Evolutionary conservation across 2,797 vertebrate genomes (phyloP).

Genomic region (Anabacerthia variegaticeps): DNA sequence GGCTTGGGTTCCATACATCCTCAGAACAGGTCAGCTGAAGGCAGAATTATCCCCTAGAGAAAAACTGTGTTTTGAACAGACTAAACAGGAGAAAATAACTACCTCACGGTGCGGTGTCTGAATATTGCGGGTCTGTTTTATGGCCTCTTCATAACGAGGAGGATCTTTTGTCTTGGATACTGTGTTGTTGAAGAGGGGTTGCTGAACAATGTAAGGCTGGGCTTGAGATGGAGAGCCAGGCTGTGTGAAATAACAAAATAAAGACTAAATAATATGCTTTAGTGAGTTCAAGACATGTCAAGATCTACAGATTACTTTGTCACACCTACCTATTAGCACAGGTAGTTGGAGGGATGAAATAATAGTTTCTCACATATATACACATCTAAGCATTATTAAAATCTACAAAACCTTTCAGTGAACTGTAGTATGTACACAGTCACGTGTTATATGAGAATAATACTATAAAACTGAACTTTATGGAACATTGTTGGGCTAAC

Average conservation of each 20-base stretch:
- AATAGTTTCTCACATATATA: neutral
- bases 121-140: conserved; percentile 89
- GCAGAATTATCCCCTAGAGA: neutral
- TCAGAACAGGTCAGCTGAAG: neutral
- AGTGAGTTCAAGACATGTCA: neutral
- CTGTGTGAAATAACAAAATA: conserved; percentile 66
- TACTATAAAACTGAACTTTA: neutral
- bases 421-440: neutral
- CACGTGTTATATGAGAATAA: neutral
- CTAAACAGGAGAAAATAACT: neutral
- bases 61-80: neutral
- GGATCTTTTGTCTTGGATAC: conserved; percentile 89
- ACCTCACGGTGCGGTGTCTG: conserved; percentile 78
- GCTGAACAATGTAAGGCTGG: conserved; percentile 76
- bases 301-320: neutral
- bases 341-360: neutral
- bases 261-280: neutral
- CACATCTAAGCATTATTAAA: neutral
- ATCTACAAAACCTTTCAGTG: neutral
- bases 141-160: conserved; percentile 94
- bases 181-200: conserved; percentile 79
- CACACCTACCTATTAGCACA: neutral
- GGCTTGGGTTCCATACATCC: neutral
- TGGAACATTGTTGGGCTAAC: neutral
- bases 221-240: conserved; percentile 74